Evolutionary conservation across 2,888 invertebrate genomes (phyloP).

Genomic region (Phania funesta): DNA sequence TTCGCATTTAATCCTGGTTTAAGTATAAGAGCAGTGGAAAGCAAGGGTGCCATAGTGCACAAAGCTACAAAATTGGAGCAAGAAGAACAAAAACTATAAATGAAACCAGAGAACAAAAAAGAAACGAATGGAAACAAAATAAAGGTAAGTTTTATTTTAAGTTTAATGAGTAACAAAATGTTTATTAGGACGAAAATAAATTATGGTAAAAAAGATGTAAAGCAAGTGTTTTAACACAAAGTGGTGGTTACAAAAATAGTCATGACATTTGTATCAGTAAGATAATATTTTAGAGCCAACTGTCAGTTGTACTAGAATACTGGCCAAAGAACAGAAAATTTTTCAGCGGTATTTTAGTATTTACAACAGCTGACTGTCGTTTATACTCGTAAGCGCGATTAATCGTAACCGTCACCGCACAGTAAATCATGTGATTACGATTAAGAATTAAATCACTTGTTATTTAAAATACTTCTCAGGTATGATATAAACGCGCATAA

Average conservation of each 20-base stretch:
- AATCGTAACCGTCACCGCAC: too few species aligned
- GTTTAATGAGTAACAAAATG: slow-evolving; percentile 52
- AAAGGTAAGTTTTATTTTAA: slow-evolving; percentile 42
- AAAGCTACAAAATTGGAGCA: background rate
- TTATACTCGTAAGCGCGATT: too few species aligned
- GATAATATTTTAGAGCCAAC: too few species aligned
- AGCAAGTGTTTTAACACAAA: background rate
- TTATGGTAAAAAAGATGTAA: background rate
- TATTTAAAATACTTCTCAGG: too few species aligned
- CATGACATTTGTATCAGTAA: too few species aligned
- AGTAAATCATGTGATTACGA: too few species aligned
- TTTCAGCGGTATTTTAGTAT: too few species aligned
- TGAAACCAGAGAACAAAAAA: background rate
- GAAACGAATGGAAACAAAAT: slow-evolving; percentile 6
- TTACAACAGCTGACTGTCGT: too few species aligned
- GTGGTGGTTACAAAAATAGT: background rate
- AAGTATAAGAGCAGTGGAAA: background rate
- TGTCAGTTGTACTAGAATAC: too few species aligned
- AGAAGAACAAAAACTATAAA: background rate
- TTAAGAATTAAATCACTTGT: too few species aligned
- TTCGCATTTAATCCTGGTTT: slow-evolving; percentile 30
- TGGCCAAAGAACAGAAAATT: too few species aligned
- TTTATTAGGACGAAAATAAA: background rate
- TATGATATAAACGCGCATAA: too few species aligned
- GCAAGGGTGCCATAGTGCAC: background rate